These are phyloP conservation scores for Rhamnusium bicolor DNA, from an alignment of 2,888 invertebrate genomes.

Conservation along the genomic window DNA sequence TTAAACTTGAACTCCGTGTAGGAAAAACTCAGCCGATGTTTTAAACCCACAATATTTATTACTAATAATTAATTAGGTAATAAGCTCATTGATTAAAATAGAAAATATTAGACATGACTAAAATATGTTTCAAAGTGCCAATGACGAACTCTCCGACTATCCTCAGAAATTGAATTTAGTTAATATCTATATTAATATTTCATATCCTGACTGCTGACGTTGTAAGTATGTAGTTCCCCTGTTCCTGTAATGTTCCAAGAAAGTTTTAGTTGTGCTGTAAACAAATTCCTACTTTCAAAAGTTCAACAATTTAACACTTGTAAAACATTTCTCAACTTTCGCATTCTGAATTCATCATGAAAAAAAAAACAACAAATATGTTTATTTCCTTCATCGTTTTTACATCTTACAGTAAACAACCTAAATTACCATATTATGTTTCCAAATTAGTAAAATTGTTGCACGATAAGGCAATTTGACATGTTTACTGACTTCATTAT, in stretches of 20 bases:
- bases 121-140: neutral
- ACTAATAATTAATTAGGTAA: too few species aligned
- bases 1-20: too few species aligned
- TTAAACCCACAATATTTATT: too few species aligned
- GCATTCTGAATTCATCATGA: neutral
- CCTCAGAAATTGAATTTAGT: neutral
- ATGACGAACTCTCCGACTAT: neutral
- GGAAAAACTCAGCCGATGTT: too few species aligned
- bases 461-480: too few species aligned
- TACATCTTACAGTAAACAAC: too few species aligned
- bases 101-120: neutral
- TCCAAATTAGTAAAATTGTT: too few species aligned
- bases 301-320: neutral
- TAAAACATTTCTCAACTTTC: neutral
- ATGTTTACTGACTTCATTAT: too few species aligned
- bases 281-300: neutral
- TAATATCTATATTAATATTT: neutral
- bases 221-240: neutral
- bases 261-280: neutral
- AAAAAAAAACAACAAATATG: too few species aligned
- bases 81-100: too few species aligned
- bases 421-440: too few species aligned
- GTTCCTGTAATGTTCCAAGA: neutral
- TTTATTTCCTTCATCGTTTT: too few species aligned
- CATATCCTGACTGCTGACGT: neutral